Percentiles rank a stretch among this genome's conserved stretches.
phyloP scores from a whole-genome alignment of 2,797 vertebrate species.

The Linurgus olivaceus region DNA sequence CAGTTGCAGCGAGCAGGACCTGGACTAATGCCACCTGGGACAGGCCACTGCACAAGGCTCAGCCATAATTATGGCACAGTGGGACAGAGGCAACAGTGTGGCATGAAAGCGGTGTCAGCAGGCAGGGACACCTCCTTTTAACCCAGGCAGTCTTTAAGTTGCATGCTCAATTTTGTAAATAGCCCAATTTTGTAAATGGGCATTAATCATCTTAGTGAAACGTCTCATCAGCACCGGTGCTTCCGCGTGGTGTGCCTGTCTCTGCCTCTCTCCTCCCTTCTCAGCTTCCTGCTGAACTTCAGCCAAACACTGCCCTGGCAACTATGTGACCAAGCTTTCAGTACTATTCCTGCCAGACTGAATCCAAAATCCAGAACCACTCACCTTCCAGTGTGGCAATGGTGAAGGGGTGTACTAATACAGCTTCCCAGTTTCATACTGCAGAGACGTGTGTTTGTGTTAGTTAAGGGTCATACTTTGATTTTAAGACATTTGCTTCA shows the following conservation, averaged over 20 bases:
- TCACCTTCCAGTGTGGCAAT: not conserved
- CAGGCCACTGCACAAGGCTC: not conserved
- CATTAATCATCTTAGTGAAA: constrained; percentile 47
- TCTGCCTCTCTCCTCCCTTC: not conserved
- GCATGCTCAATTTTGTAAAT: constrained; percentile 45
- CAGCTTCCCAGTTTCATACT: not conserved
- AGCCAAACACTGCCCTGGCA: not conserved
- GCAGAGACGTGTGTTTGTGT: not conserved
- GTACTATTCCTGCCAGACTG: not conserved
- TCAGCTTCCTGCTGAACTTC: not conserved
- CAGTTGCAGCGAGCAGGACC: not conserved
- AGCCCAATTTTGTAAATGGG: constrained; percentile 46
- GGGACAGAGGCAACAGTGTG: not conserved
- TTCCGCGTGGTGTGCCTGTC: fast-evolving
- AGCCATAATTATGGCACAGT: not conserved
- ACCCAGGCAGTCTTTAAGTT: constrained; percentile 4
- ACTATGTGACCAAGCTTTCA: not conserved
- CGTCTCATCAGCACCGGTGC: not conserved
- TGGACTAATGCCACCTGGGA: constrained; percentile 23
- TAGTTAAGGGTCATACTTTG: constrained; percentile 26
- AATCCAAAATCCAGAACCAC: not conserved
- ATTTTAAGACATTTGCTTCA: constrained; percentile 50
- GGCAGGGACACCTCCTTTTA: constrained; percentile 30
- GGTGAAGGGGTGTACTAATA: not conserved
- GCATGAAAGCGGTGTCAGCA: not conserved